Conservation (phyloP, 2,888 invertebrate species). For the Notodonta ziczac region DNA sequence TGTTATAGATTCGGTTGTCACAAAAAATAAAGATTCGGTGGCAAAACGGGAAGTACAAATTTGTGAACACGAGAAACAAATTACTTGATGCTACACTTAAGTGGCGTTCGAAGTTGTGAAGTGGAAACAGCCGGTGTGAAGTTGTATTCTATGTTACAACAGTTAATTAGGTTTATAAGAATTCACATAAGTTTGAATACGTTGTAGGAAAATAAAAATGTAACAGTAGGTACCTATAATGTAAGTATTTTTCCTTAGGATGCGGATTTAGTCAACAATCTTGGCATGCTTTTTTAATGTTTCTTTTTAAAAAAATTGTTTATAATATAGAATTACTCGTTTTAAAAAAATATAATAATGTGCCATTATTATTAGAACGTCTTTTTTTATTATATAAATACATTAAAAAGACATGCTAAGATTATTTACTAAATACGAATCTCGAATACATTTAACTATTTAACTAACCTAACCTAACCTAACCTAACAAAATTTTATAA, state of each 20-base stretch:
- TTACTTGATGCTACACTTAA: slow-evolving; percentile 57
- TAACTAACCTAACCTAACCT: too few relatives aligned
- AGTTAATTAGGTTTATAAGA: neutral
- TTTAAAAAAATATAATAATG: too few relatives aligned
- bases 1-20: slow-evolving; percentile 19
- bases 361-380: too few relatives aligned
- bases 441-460: too few relatives aligned
- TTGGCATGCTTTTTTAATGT: neutral
- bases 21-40: slow-evolving; percentile 48
- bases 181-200: neutral
- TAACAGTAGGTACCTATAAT: neutral
- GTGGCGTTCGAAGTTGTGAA: slow-evolving; percentile 45
- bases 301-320: too few relatives aligned
- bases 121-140: slow-evolving; percentile 70
- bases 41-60: slow-evolving; percentile 76
- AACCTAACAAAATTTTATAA: too few relatives aligned
- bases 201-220: neutral
- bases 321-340: too few relatives aligned
- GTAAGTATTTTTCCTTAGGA: too few relatives aligned
- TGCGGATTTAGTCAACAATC: too few relatives aligned
- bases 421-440: too few relatives aligned
- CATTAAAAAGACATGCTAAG: too few relatives aligned
- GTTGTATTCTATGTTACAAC: slow-evolving; percentile 23
- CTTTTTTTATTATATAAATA: too few relatives aligned
- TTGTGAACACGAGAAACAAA: slow-evolving; percentile 79